phyloP scores from a whole-genome alignment of 2,113 vertebrate genomes.

The Melospiza melodia region DNA sequence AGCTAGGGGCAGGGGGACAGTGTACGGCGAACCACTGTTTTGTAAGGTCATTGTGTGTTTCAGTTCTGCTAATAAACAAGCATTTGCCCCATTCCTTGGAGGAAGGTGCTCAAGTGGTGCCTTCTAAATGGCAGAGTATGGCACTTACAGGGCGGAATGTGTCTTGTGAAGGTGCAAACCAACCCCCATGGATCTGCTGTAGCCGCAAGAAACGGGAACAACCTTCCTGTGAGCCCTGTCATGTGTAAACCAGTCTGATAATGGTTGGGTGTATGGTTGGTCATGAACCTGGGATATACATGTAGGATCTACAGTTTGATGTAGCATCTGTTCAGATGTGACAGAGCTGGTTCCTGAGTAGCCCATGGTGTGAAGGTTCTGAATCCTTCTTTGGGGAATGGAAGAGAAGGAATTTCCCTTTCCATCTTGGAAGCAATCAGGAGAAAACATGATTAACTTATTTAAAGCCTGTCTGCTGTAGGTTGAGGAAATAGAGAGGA shows the following conservation, averaged over 20 bases:
- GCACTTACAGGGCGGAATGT: rapidly evolving
- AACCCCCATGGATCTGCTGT: neutral
- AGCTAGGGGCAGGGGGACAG: neutral
- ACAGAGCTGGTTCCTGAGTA: neutral
- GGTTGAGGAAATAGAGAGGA: neutral
- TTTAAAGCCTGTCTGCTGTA: neutral
- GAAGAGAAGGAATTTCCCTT: neutral
- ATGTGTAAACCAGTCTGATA: neutral
- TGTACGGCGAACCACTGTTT: rapidly evolving
- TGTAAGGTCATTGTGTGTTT: neutral
- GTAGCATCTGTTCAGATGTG: neutral
- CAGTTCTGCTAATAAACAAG: neutral
- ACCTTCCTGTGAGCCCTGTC: neutral
- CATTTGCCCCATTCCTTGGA: rapidly evolving
- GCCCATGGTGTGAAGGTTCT: neutral
- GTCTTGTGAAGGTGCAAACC: neutral
- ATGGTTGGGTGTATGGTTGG: neutral
- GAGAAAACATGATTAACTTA: neutral
- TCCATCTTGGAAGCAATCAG: neutral
- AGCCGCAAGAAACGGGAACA: neutral
- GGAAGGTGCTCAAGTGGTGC: neutral
- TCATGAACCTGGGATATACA: neutral
- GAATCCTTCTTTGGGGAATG: neutral
- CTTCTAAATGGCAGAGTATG: neutral
- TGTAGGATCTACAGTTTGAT: neutral